Percentiles rank a stretch among this genome's conserved stretches.
These are phyloP conservation scores for Ditylenchus dipsaci DNA, from an alignment of 1,140 invertebrate genomes.

Conservation along the genomic window DNA sequence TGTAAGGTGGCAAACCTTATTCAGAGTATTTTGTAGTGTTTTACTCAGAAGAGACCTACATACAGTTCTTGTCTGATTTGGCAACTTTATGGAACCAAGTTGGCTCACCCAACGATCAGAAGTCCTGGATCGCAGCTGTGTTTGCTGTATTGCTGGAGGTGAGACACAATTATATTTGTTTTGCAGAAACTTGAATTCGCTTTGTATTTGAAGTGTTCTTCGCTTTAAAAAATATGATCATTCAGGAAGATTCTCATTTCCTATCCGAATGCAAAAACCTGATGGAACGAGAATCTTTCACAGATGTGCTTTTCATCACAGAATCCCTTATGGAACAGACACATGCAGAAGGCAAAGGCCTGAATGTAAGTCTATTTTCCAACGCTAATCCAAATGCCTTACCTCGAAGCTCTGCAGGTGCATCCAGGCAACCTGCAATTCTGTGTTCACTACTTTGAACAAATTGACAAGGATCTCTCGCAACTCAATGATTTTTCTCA, in stretches of 20 bases:
- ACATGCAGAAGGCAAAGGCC: background rate
- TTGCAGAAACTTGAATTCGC: too few relatives aligned
- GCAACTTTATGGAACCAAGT: background rate
- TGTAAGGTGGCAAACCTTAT: too few relatives aligned
- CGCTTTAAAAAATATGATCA: too few relatives aligned
- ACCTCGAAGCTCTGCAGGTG: background rate
- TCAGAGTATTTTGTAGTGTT: conserved; percentile 1
- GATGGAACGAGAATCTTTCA: background rate
- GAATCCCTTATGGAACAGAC: background rate
- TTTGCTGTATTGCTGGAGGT: background rate
- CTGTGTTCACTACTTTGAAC: background rate
- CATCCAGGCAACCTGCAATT: background rate
- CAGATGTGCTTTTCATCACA: conserved; percentile 1
- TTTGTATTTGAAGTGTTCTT: too few relatives aligned
- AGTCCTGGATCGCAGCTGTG: background rate
- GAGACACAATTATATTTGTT: too few relatives aligned
- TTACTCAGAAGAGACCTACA: background rate
- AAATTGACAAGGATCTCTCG: background rate
- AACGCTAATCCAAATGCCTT: background rate
- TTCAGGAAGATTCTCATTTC: background rate
- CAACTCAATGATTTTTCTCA: background rate
- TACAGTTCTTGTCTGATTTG: background rate
- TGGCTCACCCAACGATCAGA: background rate
- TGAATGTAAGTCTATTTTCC: background rate
- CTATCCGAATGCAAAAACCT: background rate